These are phyloP conservation scores for Trigoniulus corallinus DNA, from an alignment of 1,140 invertebrate species.

Conservation along the genomic window DNA sequence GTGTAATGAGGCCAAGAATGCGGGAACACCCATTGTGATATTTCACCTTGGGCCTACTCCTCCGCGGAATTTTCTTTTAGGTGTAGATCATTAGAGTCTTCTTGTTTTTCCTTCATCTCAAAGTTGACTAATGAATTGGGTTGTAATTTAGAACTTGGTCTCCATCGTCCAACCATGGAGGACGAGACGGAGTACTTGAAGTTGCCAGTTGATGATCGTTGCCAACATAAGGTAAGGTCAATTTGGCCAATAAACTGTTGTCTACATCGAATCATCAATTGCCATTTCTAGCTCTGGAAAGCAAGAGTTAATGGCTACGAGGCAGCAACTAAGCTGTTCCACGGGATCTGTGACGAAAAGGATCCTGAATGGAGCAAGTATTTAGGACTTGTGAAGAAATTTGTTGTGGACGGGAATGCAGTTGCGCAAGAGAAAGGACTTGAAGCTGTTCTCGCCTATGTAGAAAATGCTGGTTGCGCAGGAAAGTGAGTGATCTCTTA, in stretches of 20 bases:
- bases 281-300: slow-evolving; percentile 57
- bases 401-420: slow-evolving; percentile 87
- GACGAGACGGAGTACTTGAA: slow-evolving; percentile 86
- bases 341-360: slow-evolving; percentile 71
- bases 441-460: slow-evolving; percentile 72
- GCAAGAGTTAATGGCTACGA: slow-evolving; percentile 84
- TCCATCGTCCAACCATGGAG: slow-evolving; percentile 33
- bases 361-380: slow-evolving; percentile 85
- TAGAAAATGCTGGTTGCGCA: slow-evolving; percentile 71
- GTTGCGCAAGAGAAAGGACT: slow-evolving; percentile 90
- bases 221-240: slow-evolving; percentile 61
- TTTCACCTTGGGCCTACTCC: no score
- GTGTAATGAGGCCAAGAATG: no score
- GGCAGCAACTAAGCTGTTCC: slow-evolving; percentile 75
- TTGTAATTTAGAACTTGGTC: no score
- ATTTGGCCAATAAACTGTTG: not conserved
- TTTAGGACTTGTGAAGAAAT: slow-evolving; percentile 80
- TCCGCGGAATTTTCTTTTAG: no score
- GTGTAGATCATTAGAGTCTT: no score
- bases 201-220: slow-evolving; percentile 74
- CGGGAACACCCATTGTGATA: no score
- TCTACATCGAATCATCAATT: not conserved
- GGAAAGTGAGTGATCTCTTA: slow-evolving; percentile 39
- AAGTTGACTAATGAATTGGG: no score
- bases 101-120: no score